These are phyloP conservation scores for Proales similis DNA, from an alignment of 1,140 invertebrate species.

Conservation along the genomic window DNA sequence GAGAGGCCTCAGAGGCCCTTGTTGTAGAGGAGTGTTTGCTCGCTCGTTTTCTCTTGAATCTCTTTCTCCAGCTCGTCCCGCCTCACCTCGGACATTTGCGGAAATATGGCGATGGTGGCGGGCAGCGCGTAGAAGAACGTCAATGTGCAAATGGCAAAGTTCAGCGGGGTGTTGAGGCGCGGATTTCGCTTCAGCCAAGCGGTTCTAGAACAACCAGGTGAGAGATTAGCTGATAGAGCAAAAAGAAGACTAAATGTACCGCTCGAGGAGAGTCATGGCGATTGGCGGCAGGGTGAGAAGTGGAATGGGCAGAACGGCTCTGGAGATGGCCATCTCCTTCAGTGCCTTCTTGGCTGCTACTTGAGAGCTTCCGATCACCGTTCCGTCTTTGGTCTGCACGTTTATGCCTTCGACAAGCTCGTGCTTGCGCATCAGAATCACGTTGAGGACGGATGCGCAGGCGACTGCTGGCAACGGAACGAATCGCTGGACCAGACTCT, in stretches of 20 bases:
- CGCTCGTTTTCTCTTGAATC: conserved; percentile 43
- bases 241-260: conserved; percentile 42
- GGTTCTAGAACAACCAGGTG: conserved; percentile 34
- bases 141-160: conserved; percentile 48
- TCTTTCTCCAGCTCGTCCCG: conserved; percentile 45
- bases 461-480: conserved; percentile 57
- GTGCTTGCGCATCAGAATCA: conserved; percentile 56
- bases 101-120: conserved; percentile 52
- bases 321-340: conserved; percentile 49
- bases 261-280: conserved; percentile 51
- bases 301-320: conserved; percentile 52
- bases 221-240: neutral
- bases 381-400: conserved; percentile 51
- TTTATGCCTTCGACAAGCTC: conserved; percentile 56
- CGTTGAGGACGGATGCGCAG: conserved; percentile 54
- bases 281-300: conserved; percentile 51
- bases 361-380: conserved; percentile 55
- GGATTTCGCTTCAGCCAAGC: conserved; percentile 47
- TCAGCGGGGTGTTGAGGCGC: conserved; percentile 47
- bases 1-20: conserved; percentile 46
- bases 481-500: conserved; percentile 55
- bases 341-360: conserved; percentile 55
- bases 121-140: conserved; percentile 52
- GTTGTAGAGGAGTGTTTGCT: conserved; percentile 45
- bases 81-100: conserved; percentile 50